phyloP scores from a whole-genome alignment of 2,888 invertebrate species.

The Nebria brevicollis region DNA sequence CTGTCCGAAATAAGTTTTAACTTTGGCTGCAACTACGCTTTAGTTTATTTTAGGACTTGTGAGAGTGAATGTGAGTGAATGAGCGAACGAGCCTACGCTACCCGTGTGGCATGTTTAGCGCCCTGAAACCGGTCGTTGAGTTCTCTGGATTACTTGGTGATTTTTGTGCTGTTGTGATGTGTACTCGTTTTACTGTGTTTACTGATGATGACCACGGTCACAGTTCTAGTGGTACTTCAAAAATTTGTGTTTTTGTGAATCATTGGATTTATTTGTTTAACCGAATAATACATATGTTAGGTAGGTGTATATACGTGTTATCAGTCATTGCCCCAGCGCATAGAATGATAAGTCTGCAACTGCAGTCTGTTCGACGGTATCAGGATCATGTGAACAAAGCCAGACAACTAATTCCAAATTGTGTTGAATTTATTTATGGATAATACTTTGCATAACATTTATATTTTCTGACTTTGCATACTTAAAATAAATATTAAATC shows the following conservation, averaged over 20 bases:
- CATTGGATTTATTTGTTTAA: constrained; percentile 6
- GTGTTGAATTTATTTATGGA: too few species aligned
- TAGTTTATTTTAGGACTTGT: constrained; percentile 50
- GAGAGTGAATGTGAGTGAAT: constrained; percentile 19
- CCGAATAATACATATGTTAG: background rate
- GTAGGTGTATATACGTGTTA: background rate
- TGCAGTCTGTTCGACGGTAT: background rate
- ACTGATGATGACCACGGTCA: background rate
- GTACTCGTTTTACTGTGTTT: constrained; percentile 5
- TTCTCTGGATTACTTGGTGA: background rate
- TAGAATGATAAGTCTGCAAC: background rate
- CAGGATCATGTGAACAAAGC: background rate
- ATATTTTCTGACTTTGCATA: too few species aligned
- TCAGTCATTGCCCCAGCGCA: background rate
- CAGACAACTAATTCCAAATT: background rate
- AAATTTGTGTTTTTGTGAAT: background rate
- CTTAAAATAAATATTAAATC: too few species aligned
- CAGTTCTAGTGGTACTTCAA: background rate
- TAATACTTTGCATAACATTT: too few species aligned
- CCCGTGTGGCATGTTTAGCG: constrained; percentile 11
- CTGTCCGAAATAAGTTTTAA: constrained; percentile 57
- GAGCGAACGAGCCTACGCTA: background rate
- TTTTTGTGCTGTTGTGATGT: background rate
- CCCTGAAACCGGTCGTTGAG: too few species aligned
- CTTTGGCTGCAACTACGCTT: constrained; percentile 36